These are phyloP conservation scores for Dioctria rufipes DNA, from an alignment of 2,888 invertebrate genomes.

Conservation along the genomic window DNA sequence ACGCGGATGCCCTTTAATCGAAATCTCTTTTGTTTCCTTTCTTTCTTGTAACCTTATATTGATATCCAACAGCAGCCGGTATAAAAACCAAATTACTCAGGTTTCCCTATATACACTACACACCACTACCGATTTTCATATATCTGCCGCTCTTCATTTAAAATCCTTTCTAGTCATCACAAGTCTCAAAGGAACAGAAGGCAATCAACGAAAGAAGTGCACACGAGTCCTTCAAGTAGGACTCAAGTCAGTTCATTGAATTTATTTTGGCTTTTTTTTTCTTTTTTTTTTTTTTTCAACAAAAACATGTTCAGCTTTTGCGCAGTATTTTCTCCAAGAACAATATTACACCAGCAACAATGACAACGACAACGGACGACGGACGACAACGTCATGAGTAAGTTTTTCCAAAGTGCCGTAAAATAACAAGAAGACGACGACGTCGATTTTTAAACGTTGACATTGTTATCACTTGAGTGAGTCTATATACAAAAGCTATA, in stretches of 20 bases:
- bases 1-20: too few species aligned
- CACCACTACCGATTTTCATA: too few species aligned
- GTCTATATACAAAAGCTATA: not conserved
- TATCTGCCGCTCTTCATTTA: not conserved
- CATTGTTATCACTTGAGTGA: constrained; percentile 25
- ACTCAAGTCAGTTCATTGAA: not conserved
- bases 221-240: not conserved
- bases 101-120: too few species aligned
- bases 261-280: not conserved
- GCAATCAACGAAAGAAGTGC: constrained; percentile 1
- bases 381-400: constrained; percentile 4
- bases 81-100: too few species aligned
- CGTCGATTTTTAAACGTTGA: constrained; percentile 41
- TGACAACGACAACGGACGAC: not conserved
- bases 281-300: not conserved
- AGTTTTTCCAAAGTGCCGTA: not conserved
- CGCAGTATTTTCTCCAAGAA: constrained; percentile 9
- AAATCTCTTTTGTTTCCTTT: too few species aligned
- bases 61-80: too few species aligned
- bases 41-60: too few species aligned
- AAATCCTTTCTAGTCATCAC: not conserved
- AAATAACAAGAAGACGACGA: constrained; percentile 14
- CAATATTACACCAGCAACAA: not conserved
- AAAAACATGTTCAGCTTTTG: not conserved
- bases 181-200: not conserved